These are phyloP conservation scores for Cebus imitator DNA, from an alignment of 2,113 vertebrate genomes.

Conservation along the genomic window DNA sequence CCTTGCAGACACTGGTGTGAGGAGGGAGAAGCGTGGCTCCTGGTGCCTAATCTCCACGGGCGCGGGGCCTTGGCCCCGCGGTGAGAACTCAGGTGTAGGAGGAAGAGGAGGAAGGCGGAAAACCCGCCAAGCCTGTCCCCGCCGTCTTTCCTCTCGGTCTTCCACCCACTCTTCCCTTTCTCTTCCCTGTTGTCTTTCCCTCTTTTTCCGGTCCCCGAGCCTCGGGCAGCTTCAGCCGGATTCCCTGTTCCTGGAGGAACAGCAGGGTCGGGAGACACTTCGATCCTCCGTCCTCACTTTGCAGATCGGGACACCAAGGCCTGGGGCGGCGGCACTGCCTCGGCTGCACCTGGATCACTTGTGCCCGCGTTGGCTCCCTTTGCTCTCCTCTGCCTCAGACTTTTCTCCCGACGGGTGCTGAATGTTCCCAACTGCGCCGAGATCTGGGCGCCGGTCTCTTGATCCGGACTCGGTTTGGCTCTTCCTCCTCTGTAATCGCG, in stretches of 20 bases:
- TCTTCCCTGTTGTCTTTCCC: background rate
- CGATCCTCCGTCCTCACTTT: background rate
- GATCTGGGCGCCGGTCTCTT: background rate
- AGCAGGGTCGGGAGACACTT: background rate
- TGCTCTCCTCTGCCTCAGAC: background rate
- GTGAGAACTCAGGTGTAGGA: conserved; percentile 52
- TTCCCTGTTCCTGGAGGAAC: background rate
- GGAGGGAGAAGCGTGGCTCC: background rate
- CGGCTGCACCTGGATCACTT: background rate
- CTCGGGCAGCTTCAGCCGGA: background rate
- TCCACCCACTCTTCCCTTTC: background rate
- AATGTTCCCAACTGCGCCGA: background rate
- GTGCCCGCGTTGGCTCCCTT: background rate
- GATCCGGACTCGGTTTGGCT: conserved; percentile 10
- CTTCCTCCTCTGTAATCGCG: background rate
- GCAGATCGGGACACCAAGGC: background rate
- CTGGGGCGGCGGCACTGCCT: background rate
- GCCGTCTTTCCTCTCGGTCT: background rate
- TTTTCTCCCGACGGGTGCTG: background rate
- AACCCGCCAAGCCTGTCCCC: conserved; percentile 18
- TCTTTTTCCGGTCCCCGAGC: background rate
- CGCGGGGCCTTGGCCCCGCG: background rate
- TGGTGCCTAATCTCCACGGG: background rate
- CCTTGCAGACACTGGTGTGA: background rate
- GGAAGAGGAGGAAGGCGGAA: background rate